A percentile compares a stretch with the other conserved stretches of the same genome.
These are phyloP conservation scores for Mantis religiosa DNA, from an alignment of 2,888 invertebrate genomes.

Conservation along the genomic window DNA sequence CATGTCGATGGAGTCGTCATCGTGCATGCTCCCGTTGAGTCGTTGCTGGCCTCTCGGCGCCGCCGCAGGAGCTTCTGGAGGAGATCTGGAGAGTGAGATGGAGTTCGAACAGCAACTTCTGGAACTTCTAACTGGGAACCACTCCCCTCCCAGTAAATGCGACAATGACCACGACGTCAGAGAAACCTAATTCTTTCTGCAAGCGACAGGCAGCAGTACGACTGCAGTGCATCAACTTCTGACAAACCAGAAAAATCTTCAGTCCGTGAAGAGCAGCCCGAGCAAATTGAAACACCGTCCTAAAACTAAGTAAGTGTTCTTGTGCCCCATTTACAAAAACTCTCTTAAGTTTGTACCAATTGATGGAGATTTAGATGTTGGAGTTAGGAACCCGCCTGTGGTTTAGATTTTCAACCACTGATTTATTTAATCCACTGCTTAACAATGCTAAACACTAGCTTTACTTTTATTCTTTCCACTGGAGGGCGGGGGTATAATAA, in stretches of 20 bases:
- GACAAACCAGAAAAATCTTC: neutral
- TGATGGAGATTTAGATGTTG: no score
- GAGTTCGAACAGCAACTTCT: constrained; percentile 31
- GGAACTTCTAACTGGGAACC: constrained; percentile 40
- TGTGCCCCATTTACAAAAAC: no score
- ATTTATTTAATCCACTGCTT: no score
- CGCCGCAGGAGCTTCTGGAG: constrained; percentile 37
- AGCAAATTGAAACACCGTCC: neutral
- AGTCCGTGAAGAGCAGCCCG: neutral
- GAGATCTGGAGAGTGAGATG: constrained; percentile 4
- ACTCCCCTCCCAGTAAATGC: constrained; percentile 21
- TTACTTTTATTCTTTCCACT: no score
- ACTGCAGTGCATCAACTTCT: neutral
- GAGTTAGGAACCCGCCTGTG: no score
- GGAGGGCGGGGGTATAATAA: no score
- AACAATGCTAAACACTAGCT: no score
- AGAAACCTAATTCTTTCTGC: constrained; percentile 36
- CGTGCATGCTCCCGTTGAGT: constrained; percentile 59
- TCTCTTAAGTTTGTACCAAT: no score
- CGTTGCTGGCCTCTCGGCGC: constrained; percentile 44
- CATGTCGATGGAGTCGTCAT: constrained; percentile 66
- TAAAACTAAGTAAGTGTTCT: neutral
- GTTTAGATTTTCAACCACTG: no score
- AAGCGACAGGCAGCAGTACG: neutral
- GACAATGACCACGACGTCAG: constrained; percentile 36